These are phyloP conservation scores for Ochlodes sylvanus DNA, from an alignment of 2,888 invertebrate species.

Conservation along the genomic window DNA sequence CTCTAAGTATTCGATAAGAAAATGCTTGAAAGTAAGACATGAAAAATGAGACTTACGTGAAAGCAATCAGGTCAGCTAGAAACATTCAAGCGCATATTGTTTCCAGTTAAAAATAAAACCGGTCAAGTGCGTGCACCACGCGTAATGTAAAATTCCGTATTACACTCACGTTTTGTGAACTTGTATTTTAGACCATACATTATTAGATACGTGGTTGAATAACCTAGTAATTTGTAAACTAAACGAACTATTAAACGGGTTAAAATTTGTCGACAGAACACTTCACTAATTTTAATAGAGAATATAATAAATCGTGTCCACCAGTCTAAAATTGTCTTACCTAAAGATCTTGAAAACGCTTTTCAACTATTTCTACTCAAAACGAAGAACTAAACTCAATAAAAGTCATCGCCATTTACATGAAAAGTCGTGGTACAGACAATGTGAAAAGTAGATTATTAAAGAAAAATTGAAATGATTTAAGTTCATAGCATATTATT, in stretches of 20 bases:
- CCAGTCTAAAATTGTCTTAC: too few relatives aligned
- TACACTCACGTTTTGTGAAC: not conserved
- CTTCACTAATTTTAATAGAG: not conserved
- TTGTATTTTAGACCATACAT: too few relatives aligned
- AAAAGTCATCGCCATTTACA: too few relatives aligned
- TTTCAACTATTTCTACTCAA: not conserved
- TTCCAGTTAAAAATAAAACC: conserved; percentile 5
- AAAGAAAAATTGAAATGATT: too few relatives aligned
- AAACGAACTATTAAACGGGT: not conserved
- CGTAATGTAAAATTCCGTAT: conserved; percentile 9
- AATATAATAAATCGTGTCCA: not conserved
- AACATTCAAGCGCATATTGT: conserved; percentile 18
- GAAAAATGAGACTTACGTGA: conserved; percentile 2
- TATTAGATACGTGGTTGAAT: too few relatives aligned
- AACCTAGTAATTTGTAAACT: not conserved
- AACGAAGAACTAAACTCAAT: too few relatives aligned
- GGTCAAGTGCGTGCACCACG: conserved; percentile 2
- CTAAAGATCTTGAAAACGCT: not conserved
- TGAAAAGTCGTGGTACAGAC: too few relatives aligned
- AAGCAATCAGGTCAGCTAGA: conserved; percentile 23
- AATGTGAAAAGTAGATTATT: too few relatives aligned
- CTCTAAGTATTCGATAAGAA: not conserved
- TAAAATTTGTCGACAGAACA: not conserved
- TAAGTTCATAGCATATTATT: too few relatives aligned
- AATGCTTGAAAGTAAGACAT: conserved; percentile 4